phyloP scores from a whole-genome alignment of 1,140 invertebrate genomes.

The Magallana ariakensis region DNA sequence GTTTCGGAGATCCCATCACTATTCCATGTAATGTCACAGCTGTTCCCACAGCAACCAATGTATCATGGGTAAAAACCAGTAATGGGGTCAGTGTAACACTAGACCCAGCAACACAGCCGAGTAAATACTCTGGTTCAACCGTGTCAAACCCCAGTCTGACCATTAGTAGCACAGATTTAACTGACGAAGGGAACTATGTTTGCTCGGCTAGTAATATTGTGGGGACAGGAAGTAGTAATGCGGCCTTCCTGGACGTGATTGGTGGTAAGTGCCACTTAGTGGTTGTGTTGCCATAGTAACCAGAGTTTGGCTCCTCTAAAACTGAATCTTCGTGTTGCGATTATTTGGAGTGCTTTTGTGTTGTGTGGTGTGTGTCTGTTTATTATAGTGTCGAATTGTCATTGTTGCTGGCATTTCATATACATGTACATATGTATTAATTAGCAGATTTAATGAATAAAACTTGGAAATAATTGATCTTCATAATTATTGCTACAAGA shows the following conservation, averaged over 20 bases:
- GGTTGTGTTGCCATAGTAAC: constrained; percentile 3
- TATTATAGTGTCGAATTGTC: not conserved
- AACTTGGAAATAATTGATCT: not conserved
- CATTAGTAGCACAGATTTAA: constrained; percentile 41
- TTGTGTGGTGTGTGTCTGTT: not conserved
- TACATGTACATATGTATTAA: constrained; percentile 8
- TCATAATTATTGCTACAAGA: too few species aligned
- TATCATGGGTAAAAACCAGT: constrained; percentile 48
- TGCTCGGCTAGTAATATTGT: constrained; percentile 54
- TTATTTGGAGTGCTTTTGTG: not conserved
- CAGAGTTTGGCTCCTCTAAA: not conserved
- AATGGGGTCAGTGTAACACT: constrained; percentile 31
- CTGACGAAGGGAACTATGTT: constrained; percentile 50
- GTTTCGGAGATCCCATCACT: constrained; percentile 31
- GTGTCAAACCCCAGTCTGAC: constrained; percentile 46
- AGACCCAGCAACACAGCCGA: not conserved
- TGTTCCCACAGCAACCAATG: constrained; percentile 31
- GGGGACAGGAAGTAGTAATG: constrained; percentile 44
- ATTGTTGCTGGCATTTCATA: constrained; percentile 36
- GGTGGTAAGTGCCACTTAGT: constrained; percentile 46
- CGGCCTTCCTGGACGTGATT: constrained; percentile 47
- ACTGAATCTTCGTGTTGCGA: not conserved
- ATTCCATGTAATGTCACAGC: constrained; percentile 46
- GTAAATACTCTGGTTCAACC: constrained; percentile 46
- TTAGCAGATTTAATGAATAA: not conserved